Conservation (phyloP, 2,888 invertebrate genomes). For the Zootermopsis nevadensis region DNA sequence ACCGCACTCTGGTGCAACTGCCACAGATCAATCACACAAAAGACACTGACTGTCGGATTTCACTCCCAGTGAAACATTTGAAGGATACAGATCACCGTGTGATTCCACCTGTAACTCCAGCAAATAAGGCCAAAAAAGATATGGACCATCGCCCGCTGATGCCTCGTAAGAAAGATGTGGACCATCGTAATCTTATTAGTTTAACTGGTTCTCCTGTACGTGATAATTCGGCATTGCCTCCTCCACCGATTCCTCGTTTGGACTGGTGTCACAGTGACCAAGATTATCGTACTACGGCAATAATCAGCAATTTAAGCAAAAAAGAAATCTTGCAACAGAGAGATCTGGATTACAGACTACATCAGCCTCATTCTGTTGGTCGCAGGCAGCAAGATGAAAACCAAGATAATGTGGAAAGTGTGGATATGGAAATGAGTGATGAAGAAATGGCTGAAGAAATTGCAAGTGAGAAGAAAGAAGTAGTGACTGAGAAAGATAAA, state of each 20-base stretch:
- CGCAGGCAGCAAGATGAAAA: constrained; percentile 45
- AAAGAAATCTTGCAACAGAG: constrained; percentile 24
- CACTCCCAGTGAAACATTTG: constrained; percentile 28
- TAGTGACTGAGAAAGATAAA: not conserved
- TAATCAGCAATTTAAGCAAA: not conserved
- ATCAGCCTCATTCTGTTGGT: constrained; percentile 26
- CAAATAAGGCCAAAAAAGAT: constrained; percentile 46
- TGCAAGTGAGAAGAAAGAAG: constrained; percentile 8
- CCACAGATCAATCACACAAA: constrained; percentile 57
- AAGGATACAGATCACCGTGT: constrained; percentile 68
- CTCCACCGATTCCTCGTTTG: constrained; percentile 58
- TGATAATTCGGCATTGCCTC: constrained; percentile 48
- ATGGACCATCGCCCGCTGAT: constrained; percentile 52
- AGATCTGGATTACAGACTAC: constrained; percentile 46
- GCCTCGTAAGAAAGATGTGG: constrained; percentile 53
- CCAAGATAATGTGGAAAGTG: constrained; percentile 80
- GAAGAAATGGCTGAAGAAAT: constrained; percentile 69
- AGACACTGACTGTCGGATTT: constrained; percentile 21
- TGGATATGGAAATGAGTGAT: constrained; percentile 90
- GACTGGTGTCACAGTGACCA: constrained; percentile 55
- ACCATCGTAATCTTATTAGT: constrained; percentile 79
- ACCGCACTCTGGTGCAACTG: constrained; percentile 70
- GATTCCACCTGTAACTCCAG: constrained; percentile 65
- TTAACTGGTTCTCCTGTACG: constrained; percentile 77
- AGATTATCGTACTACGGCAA: constrained; percentile 50